Evolutionary conservation across 2,888 invertebrate genomes (phyloP).

Genomic region (Gari tellinella): DNA sequence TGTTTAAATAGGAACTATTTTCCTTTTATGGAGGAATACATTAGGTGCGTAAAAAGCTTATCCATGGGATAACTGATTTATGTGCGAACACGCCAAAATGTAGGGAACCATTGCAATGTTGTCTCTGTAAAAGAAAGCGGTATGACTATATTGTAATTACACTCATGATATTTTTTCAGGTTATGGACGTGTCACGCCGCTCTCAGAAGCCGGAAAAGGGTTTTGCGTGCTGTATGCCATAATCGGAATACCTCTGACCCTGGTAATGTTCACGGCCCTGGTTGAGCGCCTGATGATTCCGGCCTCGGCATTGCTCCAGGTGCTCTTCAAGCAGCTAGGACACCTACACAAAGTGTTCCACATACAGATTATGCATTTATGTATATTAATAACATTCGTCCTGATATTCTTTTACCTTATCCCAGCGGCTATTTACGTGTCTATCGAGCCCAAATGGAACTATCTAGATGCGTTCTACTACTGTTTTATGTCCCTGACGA

Average conservation of each 20-base stretch:
- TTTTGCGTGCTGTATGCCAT: slow-evolving; percentile 95
- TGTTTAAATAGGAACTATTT: too few relatives aligned
- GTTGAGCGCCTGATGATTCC: slow-evolving; percentile 93
- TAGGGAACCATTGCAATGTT: too few relatives aligned
- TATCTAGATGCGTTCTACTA: slow-evolving; percentile 95
- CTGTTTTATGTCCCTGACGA: slow-evolving; percentile 95
- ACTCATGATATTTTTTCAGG: slow-evolving; percentile 88
- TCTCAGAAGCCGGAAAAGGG: slow-evolving; percentile 93
- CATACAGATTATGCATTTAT: slow-evolving; percentile 91
- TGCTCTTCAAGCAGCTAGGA: slow-evolving; percentile 76
- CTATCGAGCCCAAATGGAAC: slow-evolving; percentile 92
- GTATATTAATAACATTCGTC: slow-evolving; percentile 86
- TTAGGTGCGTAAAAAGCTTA: too few relatives aligned
- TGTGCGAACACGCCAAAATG: too few relatives aligned
- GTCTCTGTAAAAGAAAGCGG: too few relatives aligned
- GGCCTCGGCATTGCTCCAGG: slow-evolving; percentile 89
- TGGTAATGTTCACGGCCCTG: slow-evolving; percentile 92
- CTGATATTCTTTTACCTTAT: slow-evolving; percentile 89
- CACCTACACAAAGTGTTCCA: slow-evolving; percentile 81
- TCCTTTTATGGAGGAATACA: too few relatives aligned
- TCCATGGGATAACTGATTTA: too few relatives aligned
- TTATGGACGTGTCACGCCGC: slow-evolving; percentile 95
- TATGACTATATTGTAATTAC: too few relatives aligned
- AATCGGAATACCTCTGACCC: slow-evolving; percentile 93
- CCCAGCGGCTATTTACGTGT: slow-evolving; percentile 91